Base-by-base conservation (phyloP, 2,797 vertebrate species). In the Oceanodroma leucorhoa region DNA sequence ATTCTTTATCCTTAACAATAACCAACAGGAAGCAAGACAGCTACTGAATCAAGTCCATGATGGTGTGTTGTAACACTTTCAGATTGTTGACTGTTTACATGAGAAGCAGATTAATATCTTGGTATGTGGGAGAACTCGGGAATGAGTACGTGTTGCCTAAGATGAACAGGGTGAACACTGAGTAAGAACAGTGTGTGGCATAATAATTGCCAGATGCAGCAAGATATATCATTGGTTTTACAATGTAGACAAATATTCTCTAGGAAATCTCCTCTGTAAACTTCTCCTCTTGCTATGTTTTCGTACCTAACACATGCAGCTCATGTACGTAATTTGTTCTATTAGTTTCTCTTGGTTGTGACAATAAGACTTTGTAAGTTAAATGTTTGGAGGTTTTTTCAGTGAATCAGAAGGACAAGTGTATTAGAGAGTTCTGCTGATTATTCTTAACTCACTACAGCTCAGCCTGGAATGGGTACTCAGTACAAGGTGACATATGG, bases 401-500 rank as follows among this genome's bases (percentile, higher is more conserved):
- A 58, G 23, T 51, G 58, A 76, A 70, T 26, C 48, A 66, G 45
- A 69, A 78, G 70, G 19, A 70, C 10, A 53, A 89, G 32, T 2
- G 4, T 40, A 19, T 23, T 38, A 41, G 24, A 69, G 27, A 82
- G 24, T 66, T 73, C 16, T 45, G 22, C 38, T 82, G 61, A 60
- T 77, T 73, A 58, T 73, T 87, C 41, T 73, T 60, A 66, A 40
- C 16, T 85, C 40, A 13, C 9, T 43, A 34, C 21, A 83, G 40
- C 40, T 53, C 43, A 72, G n/a, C 32, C 81, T 48, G 23, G 15
- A 69, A 10, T 54, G 71, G 64, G 16, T 15, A 54, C 27, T 66
- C 26, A 20, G 54, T 24, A 60, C 0, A 0, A 94, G 64, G 36
- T 23, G 34, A 65, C 21, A 53, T 20, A 30, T 0, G 2, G 43